These are phyloP conservation scores for Vanessa atalanta DNA, from an alignment of 1,140 invertebrate species.

Conservation along the genomic window DNA sequence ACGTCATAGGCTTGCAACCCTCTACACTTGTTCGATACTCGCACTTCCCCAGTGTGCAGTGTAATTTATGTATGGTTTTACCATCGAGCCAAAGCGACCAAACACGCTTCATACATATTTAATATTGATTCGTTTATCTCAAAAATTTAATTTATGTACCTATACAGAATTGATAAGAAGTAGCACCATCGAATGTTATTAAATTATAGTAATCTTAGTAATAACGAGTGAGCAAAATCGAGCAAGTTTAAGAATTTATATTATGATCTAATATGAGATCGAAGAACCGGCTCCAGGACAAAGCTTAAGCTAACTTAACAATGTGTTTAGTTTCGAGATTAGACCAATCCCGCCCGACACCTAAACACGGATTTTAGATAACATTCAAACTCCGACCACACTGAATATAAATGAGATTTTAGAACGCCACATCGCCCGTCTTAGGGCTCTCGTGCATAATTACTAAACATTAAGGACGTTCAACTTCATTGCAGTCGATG, in stretches of 20 bases:
- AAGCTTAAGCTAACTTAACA: constrained; percentile 70
- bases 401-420: constrained; percentile 81
- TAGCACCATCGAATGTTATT: constrained; percentile 17
- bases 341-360: constrained; percentile 77
- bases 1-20: no score
- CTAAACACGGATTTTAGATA: constrained; percentile 81
- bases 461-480: constrained; percentile 58
- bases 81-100: background rate
- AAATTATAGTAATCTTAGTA: constrained; percentile 27
- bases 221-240: constrained; percentile 12
- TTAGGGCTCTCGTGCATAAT: constrained; percentile 72
- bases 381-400: constrained; percentile 77
- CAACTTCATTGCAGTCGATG: constrained; percentile 39
- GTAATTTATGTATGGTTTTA: background rate
- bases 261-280: constrained; percentile 45
- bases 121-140: no score
- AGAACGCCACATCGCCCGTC: constrained; percentile 62
- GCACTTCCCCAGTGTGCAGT: no score
- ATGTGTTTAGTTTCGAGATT: constrained; percentile 80
- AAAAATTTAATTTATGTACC: no score
- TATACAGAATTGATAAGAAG: no score
- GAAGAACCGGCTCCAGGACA: constrained; percentile 53
- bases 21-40: no score
- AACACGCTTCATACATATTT: background rate
- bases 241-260: constrained; percentile 48